These are phyloP conservation scores for Zaprionus ornatus DNA, from an alignment of 1,140 invertebrate genomes.

Conservation along the genomic window DNA sequence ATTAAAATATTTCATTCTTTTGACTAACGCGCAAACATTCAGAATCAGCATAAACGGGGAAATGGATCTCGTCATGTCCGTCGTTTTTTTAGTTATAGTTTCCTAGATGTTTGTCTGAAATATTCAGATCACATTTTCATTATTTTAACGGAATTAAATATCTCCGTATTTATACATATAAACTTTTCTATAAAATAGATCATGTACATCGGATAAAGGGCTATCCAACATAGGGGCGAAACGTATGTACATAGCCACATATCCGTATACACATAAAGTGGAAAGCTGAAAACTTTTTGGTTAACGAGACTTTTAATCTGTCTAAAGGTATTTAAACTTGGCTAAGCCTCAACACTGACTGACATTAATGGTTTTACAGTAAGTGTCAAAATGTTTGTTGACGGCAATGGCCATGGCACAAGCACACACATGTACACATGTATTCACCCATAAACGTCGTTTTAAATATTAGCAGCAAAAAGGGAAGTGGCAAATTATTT, in stretches of 20 bases:
- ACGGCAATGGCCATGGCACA: constrained; percentile 53
- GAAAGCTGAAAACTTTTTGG: constrained; percentile 69
- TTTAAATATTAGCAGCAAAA: constrained; percentile 24
- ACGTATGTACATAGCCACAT: constrained; percentile 11
- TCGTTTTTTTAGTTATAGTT: too few relatives aligned
- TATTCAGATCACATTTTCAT: too few relatives aligned
- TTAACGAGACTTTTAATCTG: constrained; percentile 83
- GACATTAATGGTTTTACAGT: constrained; percentile 83
- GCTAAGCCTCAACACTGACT: constrained; percentile 80
- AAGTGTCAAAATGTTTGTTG: constrained; percentile 83
- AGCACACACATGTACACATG: neutral
- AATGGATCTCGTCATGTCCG: too few relatives aligned
- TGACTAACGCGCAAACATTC: too few relatives aligned
- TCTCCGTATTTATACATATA: too few relatives aligned
- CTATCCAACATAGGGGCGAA: too few relatives aligned
- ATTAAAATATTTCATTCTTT: too few relatives aligned
- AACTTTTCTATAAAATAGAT: too few relatives aligned
- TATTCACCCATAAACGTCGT: constrained; percentile 5
- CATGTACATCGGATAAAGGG: too few relatives aligned
- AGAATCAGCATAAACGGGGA: too few relatives aligned
- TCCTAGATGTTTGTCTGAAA: too few relatives aligned
- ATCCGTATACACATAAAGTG: constrained; percentile 1
- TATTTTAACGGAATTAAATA: too few relatives aligned
- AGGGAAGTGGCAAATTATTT: constrained; percentile 79
- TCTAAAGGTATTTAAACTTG: constrained; percentile 83